These are phyloP conservation scores for Drusus annulatus DNA, from an alignment of 1,140 invertebrate genomes.

Conservation along the genomic window DNA sequence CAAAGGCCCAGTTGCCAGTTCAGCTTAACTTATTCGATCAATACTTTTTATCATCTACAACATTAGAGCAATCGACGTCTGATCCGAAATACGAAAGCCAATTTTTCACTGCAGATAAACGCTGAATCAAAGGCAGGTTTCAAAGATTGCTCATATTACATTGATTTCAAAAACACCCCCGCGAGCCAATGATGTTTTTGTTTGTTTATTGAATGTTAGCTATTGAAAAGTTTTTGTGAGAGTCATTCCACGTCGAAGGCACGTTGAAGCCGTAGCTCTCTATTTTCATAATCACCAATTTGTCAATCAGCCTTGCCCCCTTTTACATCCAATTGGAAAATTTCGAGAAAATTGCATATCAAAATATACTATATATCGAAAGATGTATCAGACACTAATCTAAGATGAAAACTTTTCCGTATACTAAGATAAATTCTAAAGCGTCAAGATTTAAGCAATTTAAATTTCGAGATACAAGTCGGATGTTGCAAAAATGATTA, in stretches of 20 bases:
- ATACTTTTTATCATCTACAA: no score
- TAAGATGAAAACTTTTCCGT: slow-evolving; percentile 50
- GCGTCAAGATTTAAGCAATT: slow-evolving; percentile 43
- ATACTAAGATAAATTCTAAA: slow-evolving; percentile 58
- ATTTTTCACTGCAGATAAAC: no score
- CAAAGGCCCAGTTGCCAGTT: no score
- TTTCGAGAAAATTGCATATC: slow-evolving; percentile 57
- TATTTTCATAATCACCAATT: slow-evolving; percentile 10
- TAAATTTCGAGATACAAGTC: slow-evolving; percentile 34
- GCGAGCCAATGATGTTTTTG: neutral
- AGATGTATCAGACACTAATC: slow-evolving; percentile 45
- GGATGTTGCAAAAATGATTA: slow-evolving; percentile 7
- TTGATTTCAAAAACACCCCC: no score
- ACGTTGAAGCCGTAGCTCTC: slow-evolving; percentile 34
- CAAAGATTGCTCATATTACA: no score
- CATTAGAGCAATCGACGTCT: no score
- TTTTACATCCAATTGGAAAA: slow-evolving; percentile 48
- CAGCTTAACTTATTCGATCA: no score
- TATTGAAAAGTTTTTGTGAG: slow-evolving; percentile 38
- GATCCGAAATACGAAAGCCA: no score
- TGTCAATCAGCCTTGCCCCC: slow-evolving; percentile 35
- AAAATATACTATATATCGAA: slow-evolving; percentile 56
- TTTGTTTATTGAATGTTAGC: neutral
- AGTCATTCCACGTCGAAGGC: slow-evolving; percentile 49
- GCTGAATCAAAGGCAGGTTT: no score